Conservation (phyloP, 2,797 vertebrate genomes). For the Coluber constrictor region DNA sequence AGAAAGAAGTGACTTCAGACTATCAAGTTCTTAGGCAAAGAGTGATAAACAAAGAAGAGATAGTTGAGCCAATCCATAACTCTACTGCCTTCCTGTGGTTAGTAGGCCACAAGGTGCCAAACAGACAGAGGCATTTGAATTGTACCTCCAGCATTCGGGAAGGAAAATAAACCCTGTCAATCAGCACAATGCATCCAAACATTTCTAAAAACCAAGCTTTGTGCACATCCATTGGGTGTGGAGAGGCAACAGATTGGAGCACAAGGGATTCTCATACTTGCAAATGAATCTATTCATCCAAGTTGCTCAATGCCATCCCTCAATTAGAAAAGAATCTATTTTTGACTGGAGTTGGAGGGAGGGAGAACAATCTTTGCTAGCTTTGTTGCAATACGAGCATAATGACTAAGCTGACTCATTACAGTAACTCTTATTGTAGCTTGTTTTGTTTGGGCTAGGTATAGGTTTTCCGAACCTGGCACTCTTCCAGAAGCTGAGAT, state of each 20-base stretch:
- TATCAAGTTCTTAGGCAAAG: not conserved
- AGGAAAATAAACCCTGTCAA: slow-evolving; percentile 1
- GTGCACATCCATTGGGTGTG: not conserved
- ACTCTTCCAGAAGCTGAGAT: not conserved
- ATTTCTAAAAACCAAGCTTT: not conserved
- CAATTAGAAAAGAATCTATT: not conserved
- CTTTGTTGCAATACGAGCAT: not conserved
- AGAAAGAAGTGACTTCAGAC: not conserved
- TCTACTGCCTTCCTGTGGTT: not conserved
- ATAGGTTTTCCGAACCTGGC: not conserved
- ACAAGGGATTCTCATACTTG: not conserved
- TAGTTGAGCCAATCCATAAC: not conserved
- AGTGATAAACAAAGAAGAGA: not conserved
- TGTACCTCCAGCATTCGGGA: not conserved
- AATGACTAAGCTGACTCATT: not conserved
- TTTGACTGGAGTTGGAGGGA: not conserved
- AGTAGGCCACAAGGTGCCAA: not conserved
- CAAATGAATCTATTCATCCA: not conserved
- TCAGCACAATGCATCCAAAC: not conserved
- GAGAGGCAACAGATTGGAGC: not conserved
- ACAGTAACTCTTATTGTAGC: not conserved
- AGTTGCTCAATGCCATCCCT: not conserved
- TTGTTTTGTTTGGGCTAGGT: not conserved
- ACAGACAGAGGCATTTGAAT: not conserved
- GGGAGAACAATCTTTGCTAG: not conserved